Percentiles rank a stretch among this genome's conserved stretches.
phyloP scores from a whole-genome alignment of 1,140 invertebrate genomes.

The Pemphigus obesinymphae region DNA sequence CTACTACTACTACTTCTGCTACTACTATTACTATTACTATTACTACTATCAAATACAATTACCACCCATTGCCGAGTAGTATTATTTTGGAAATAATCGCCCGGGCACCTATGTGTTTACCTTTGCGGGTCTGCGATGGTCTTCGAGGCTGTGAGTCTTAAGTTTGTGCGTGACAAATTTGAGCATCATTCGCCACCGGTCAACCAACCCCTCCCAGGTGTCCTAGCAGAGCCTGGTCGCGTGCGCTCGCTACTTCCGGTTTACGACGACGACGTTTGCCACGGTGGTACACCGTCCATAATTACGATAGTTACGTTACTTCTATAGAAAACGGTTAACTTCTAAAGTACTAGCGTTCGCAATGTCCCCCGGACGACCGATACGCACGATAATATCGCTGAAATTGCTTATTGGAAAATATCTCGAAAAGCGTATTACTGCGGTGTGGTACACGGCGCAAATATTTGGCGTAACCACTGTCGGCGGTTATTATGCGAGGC shows the following conservation, averaged over 20 bases:
- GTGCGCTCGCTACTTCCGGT: background rate
- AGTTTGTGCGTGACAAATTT: slow-evolving; percentile 38
- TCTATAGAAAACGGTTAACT: no score
- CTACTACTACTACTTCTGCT: background rate
- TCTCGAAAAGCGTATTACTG: no score
- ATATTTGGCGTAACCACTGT: no score
- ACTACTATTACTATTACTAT: background rate
- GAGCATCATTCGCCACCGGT: slow-evolving; percentile 28
- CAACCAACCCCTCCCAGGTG: background rate
- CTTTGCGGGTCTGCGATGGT: slow-evolving; percentile 16
- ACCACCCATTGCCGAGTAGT: no score
- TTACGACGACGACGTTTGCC: background rate
- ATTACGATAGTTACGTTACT: no score
- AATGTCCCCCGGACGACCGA: no score
- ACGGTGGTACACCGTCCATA: background rate
- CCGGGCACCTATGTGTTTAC: background rate
- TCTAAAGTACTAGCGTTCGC: no score
- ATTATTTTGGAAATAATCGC: background rate
- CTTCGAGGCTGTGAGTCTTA: slow-evolving; percentile 34
- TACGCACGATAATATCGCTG: no score
- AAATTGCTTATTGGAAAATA: no score
- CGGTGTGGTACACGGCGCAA: no score
- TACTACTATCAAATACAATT: background rate
- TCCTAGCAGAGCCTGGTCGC: no score
- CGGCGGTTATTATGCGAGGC: no score